Percentiles rank a stretch among this genome's conserved stretches.
These are phyloP conservation scores for Tigriopus californicus DNA, from an alignment of 2,888 invertebrate genomes.

Conservation along the genomic window DNA sequence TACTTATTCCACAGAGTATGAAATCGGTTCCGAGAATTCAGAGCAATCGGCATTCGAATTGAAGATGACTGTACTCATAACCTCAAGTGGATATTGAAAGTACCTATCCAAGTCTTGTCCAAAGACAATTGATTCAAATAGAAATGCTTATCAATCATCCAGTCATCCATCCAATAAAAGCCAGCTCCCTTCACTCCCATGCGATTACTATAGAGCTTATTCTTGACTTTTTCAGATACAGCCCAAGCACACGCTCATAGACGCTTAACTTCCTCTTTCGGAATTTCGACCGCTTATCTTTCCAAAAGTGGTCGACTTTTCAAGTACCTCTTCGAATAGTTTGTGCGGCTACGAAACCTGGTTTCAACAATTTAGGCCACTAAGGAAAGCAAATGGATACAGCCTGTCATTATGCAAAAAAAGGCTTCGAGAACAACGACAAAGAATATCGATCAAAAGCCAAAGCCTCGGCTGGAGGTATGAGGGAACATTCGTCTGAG, in stretches of 20 bases:
- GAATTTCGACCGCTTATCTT: too few relatives aligned
- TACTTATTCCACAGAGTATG: slow-evolving; percentile 16
- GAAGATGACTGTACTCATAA: slow-evolving; percentile 83
- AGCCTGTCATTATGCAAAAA: slow-evolving; percentile 87
- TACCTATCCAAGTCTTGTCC: slow-evolving; percentile 50
- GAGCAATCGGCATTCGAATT: slow-evolving; percentile 72
- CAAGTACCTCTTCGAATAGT: too few relatives aligned
- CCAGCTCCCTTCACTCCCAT: not conserved
- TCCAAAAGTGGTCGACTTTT: too few relatives aligned
- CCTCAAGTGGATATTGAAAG: slow-evolving; percentile 39
- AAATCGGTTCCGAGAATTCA: slow-evolving; percentile 51
- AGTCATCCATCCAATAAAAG: not conserved
- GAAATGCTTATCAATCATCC: slow-evolving; percentile 31
- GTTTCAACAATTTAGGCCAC: slow-evolving; percentile 51
- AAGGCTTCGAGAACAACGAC: slow-evolving; percentile 50
- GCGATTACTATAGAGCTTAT: not conserved
- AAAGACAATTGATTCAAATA: slow-evolving; percentile 46
- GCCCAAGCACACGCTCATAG: not conserved
- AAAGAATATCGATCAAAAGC: slow-evolving; percentile 42
- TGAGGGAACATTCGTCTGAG: not conserved
- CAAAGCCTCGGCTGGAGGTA: slow-evolving; percentile 55
- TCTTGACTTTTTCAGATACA: not conserved
- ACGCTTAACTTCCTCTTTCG: too few relatives aligned
- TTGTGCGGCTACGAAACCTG: not conserved
- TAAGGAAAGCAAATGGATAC: slow-evolving; percentile 88